Evolutionary conservation across 2,113 vertebrate genomes (phyloP), one percentile per base, ranked within the genome.

Genomic region (Nibea albiflora): DNA sequence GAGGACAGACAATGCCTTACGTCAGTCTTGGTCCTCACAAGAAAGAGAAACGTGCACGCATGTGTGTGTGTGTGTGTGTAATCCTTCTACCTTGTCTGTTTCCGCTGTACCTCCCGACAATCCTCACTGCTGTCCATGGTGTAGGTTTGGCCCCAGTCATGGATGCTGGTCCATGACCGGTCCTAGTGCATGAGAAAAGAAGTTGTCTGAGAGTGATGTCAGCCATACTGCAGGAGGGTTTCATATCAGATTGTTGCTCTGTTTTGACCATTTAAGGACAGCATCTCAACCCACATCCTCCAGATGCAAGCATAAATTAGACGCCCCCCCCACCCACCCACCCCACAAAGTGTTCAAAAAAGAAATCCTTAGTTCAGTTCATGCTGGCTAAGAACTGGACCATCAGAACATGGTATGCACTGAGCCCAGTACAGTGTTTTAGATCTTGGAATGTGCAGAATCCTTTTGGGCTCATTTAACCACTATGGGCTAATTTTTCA

Each of bases 231-330:
- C 10, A 28, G 8, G 3, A 56, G 20, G 24, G 22, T n/a, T 61
- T 63, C 31, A 6, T 12, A 72, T 22, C 39, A 64, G 11, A 26
- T 12, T 7, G 10, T 62, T 46, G 24, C 60, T 53, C 17, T 54
- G 54, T 11, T 65, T 58, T 65, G 47, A 35, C 57, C 57, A 56
- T 69, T 20, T 70, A 64, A 63, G 39, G 72, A 46, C 16, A 64
- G 8, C 12, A 17, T 16, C 8, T 2, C 54, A 17, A 12, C 46
- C 44, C 39, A 28, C 42, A 17, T 6, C 11, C 54, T 39, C 19
- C 39, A 10, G 16, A 47, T 26, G 11, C 35, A 57, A 12, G 69
- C 11, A 8, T 10, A 26, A 2, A n/a, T n/a, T 15, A 4, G 66
- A 53, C 10, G n/a, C n/a, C 12, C 39, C 3, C 24, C 50, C 0